These are phyloP conservation scores for Nothoprocta pentlandii DNA, from an alignment of 2,113 vertebrate species.

Conservation along the genomic window DNA sequence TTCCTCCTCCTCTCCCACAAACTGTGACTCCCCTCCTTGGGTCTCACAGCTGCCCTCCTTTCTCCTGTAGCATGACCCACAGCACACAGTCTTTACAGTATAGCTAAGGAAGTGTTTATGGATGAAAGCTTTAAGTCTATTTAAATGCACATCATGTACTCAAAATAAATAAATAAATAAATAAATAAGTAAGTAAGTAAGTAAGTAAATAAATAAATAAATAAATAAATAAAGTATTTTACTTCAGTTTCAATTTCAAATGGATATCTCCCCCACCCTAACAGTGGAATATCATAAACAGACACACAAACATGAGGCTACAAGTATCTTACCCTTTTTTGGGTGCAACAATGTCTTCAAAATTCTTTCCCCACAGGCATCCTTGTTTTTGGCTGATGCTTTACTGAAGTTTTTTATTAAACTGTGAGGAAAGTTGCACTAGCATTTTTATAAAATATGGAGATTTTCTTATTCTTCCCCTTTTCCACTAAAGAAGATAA, in stretches of 20 bases:
- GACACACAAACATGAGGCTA: not conserved
- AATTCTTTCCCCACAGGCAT: rapidly evolving
- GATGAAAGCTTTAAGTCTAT: not conserved
- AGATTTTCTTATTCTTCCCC: not conserved
- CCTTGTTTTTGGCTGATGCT: not conserved
- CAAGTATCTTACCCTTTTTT: not conserved
- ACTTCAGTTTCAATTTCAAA: not conserved
- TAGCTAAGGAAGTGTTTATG: not conserved
- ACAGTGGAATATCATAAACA: not conserved
- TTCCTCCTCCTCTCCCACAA: not conserved
- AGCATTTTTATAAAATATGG: not conserved
- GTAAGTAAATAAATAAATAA: not conserved
- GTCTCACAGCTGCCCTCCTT: not conserved
- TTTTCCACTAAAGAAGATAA: not conserved
- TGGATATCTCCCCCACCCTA: not conserved
- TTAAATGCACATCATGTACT: not conserved
- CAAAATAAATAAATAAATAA: not conserved
- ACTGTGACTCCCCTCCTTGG: not conserved
- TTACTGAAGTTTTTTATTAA: not conserved
- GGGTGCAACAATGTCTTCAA: not conserved
- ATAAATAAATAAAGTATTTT: not conserved
- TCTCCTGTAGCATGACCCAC: not conserved
- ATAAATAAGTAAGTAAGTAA: not conserved
- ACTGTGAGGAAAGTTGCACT: rapidly evolving
- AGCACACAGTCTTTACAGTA: not conserved